A percentile compares a stretch with the other conserved stretches of the same genome.
phyloP scores from a whole-genome alignment of 1,140 invertebrate genomes.

The Drosophila cardini region DNA sequence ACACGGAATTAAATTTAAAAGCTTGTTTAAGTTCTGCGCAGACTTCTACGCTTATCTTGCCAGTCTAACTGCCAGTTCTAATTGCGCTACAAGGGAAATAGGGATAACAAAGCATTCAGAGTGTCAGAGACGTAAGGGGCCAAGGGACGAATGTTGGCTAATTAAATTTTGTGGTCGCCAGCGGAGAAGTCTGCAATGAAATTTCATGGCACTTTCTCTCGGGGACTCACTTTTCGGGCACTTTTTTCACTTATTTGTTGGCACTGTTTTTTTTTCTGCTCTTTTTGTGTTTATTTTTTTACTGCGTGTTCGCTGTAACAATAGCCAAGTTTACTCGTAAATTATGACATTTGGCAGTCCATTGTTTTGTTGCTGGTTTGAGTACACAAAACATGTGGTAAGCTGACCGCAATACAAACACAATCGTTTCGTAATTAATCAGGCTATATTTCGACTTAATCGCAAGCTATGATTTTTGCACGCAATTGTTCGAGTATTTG shows the following conservation, averaged over 20 bases:
- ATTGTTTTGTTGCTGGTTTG: constrained; percentile 61
- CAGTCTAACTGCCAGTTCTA: constrained; percentile 40
- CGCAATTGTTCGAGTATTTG: constrained; percentile 48
- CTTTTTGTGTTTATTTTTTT: too few relatives aligned
- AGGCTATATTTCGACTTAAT: constrained; percentile 80
- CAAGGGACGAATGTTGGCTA: constrained; percentile 12
- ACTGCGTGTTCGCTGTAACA: constrained; percentile 56
- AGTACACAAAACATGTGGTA: constrained; percentile 24
- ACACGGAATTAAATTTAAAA: constrained; percentile 4
- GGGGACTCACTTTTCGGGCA: not conserved
- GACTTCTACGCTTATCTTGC: constrained; percentile 34
- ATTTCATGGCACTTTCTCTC: constrained; percentile 54
- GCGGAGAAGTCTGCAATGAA: constrained; percentile 53
- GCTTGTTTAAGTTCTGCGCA: constrained; percentile 33
- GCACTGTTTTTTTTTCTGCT: too few relatives aligned
- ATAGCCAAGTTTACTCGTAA: constrained; percentile 51
- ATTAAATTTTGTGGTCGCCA: constrained; percentile 62
- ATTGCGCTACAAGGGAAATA: not conserved
- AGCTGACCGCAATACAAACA: constrained; percentile 19
- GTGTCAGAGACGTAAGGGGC: not conserved
- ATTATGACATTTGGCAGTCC: constrained; percentile 68
- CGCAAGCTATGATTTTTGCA: constrained; percentile 67
- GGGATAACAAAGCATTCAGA: constrained; percentile 1
- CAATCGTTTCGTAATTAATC: constrained; percentile 68
- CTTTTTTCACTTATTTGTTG: constrained; percentile 19